Conservation (phyloP, 2,888 invertebrate genomes). For the Invenusta paracnida region DNA sequence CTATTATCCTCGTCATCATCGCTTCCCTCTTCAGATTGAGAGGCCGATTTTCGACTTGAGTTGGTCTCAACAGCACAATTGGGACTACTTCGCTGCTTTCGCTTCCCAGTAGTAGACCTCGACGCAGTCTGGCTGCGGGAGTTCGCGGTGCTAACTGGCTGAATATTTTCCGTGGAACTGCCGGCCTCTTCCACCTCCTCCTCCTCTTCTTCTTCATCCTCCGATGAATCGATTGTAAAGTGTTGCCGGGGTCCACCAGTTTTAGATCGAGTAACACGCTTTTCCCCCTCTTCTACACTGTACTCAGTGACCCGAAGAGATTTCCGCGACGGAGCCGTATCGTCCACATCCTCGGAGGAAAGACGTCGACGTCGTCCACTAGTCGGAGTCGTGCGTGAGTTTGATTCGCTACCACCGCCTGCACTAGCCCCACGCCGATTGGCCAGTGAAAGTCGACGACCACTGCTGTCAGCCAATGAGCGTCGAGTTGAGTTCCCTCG, state of each 20-base stretch:
- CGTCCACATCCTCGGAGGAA: neutral
- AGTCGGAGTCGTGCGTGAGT: too few species aligned
- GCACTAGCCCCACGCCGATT: neutral
- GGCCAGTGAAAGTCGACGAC: neutral
- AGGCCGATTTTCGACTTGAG: neutral
- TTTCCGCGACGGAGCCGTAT: neutral
- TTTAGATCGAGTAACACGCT: neutral
- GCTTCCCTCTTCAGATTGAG: neutral
- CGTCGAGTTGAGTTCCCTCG: neutral
- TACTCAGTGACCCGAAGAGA: neutral
- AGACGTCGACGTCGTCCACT: neutral
- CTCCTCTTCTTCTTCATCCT: neutral
- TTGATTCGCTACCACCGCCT: too few species aligned
- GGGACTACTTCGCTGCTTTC: too few species aligned
- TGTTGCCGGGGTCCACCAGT: neutral
- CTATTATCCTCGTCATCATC: too few species aligned
- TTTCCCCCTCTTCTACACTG: neutral
- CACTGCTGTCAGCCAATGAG: conserved; percentile 1
- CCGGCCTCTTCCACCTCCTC: neutral
- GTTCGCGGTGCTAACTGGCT: neutral
- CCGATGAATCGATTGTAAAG: neutral
- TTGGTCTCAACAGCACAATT: too few species aligned
- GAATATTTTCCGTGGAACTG: neutral
- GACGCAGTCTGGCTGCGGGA: neutral
- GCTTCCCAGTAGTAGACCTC: neutral